phyloP scores from a whole-genome alignment of 1,140 invertebrate species.

The Drosophila setifemur region DNA sequence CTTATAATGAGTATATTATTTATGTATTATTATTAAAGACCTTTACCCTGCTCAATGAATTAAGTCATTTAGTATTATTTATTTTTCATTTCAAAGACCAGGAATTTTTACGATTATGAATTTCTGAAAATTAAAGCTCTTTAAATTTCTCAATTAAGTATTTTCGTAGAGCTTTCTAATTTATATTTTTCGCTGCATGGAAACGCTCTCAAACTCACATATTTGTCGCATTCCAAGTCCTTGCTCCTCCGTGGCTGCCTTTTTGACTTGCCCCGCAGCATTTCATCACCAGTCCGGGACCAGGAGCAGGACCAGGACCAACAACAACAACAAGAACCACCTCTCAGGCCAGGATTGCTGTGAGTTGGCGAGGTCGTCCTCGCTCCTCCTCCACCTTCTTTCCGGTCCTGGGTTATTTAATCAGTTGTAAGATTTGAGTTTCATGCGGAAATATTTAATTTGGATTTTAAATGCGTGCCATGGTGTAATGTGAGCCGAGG shows the following conservation, averaged over 20 bases:
- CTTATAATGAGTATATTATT: too few relatives aligned
- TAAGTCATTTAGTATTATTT: too few relatives aligned
- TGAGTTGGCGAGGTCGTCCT: too few relatives aligned
- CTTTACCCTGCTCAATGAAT: too few relatives aligned
- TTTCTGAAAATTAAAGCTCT: too few relatives aligned
- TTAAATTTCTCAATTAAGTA: too few relatives aligned
- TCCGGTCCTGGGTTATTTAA: constrained; percentile 67
- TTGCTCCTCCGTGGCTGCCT: constrained; percentile 46
- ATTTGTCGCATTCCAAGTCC: constrained; percentile 70
- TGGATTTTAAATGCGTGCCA: constrained; percentile 79
- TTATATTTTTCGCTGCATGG: neutral
- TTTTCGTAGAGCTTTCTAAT: too few relatives aligned
- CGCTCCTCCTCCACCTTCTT: neutral
- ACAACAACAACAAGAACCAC: neutral
- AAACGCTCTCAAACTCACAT: constrained; percentile 2
- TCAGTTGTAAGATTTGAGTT: constrained; percentile 79
- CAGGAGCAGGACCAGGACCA: neutral
- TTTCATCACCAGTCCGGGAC: constrained; percentile 10
- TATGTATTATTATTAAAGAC: too few relatives aligned
- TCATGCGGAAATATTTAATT: constrained; percentile 81
- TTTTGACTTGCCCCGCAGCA: constrained; percentile 65
- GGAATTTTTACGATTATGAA: too few relatives aligned
- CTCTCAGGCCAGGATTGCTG: neutral
- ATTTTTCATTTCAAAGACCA: too few relatives aligned
- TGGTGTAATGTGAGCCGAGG: constrained; percentile 57